Evolutionary conservation across 2,113 vertebrate species (phyloP).

Genomic region (Erinaceus europaeus): DNA sequence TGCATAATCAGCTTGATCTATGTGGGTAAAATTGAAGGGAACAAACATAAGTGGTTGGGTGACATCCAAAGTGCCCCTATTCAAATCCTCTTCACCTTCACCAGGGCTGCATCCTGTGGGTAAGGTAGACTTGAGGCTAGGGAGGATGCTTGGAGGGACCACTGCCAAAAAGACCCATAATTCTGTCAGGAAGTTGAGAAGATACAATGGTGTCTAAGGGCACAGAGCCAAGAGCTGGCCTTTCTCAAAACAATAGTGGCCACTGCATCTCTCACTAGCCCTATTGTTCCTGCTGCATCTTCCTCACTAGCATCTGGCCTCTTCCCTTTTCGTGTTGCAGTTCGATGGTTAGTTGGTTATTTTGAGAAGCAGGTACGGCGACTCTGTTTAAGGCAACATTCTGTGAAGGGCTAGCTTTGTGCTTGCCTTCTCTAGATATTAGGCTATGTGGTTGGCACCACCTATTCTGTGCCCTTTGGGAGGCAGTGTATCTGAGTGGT

Average conservation of each 20-base stretch:
- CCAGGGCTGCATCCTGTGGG: conserved; percentile 43
- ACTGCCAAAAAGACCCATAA: conserved; percentile 42
- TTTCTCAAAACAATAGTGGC: not conserved
- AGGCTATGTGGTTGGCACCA: not conserved
- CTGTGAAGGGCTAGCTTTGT: not conserved
- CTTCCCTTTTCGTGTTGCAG: not conserved
- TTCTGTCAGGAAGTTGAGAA: conserved; percentile 52
- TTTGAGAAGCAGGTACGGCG: not conserved
- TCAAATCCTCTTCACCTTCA: not conserved
- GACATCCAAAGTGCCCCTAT: not conserved
- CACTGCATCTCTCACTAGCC: not conserved
- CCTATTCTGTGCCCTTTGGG: not conserved
- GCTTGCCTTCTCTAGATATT: not conserved
- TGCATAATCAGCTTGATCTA: not conserved
- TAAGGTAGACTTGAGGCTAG: not conserved
- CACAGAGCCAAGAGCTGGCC: not conserved
- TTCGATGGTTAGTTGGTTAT: not conserved
- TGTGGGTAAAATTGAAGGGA: conserved; percentile 53
- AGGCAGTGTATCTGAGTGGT: not conserved
- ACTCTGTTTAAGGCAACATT: not conserved
- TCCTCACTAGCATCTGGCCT: not conserved
- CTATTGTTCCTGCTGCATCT: not conserved
- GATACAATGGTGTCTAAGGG: conserved; percentile 29
- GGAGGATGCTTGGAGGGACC: conserved; percentile 37
- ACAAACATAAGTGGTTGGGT: not conserved